These are phyloP conservation scores for Chironomus tentans DNA, from an alignment of 2,888 invertebrate genomes.

Conservation along the genomic window DNA sequence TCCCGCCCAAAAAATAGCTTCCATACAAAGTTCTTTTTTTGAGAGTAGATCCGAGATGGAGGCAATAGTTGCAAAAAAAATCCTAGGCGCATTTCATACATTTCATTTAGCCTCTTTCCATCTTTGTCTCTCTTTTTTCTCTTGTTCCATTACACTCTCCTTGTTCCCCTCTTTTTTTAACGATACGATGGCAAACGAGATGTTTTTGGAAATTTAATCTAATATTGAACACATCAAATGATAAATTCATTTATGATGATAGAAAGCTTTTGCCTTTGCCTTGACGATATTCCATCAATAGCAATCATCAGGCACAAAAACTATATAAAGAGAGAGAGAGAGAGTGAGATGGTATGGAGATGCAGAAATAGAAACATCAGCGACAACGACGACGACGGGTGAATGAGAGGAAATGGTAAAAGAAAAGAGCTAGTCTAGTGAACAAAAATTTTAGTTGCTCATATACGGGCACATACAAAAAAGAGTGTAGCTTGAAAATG, in stretches of 20 bases:
- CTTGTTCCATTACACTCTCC: neutral
- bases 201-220: conserved; percentile 22
- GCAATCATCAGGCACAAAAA: too few relatives aligned
- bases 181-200: neutral
- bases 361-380: neutral
- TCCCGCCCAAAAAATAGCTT: too few relatives aligned
- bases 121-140: neutral
- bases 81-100: neutral
- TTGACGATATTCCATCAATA: neutral
- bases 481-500: too few relatives aligned
- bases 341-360: neutral
- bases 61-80: neutral
- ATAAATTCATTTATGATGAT: conserved; percentile 25
- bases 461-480: too few relatives aligned
- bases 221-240: conserved; percentile 22
- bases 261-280: neutral
- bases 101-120: neutral
- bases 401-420: neutral
- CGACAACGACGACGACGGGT: neutral
- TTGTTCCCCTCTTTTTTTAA: neutral
- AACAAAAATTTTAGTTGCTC: neutral
- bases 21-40: too few relatives aligned
- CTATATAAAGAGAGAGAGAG: too few relatives aligned
- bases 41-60: neutral
- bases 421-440: neutral